Conservation (phyloP, 2,113 vertebrate species). For the Cairina moschata region DNA sequence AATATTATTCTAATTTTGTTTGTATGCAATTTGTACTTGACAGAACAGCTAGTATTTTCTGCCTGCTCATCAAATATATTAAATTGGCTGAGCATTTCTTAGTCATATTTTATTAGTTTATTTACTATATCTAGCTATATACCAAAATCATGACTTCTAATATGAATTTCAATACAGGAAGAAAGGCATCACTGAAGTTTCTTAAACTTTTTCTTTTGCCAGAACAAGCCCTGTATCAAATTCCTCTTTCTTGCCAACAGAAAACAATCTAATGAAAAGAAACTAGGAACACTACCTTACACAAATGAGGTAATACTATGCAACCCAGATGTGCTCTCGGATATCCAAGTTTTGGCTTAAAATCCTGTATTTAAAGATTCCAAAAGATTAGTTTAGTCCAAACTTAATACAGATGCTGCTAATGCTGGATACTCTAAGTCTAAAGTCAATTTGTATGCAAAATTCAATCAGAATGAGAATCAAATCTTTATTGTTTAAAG, state of each 20-base stretch:
- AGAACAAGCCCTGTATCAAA: constrained; percentile 4
- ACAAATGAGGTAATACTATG: constrained; percentile 33
- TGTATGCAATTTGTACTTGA: background rate
- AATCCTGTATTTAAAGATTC: background rate
- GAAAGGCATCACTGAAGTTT: background rate
- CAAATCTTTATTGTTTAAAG: background rate
- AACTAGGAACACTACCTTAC: background rate
- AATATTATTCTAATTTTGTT: background rate
- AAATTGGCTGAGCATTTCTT: background rate
- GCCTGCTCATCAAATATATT: background rate
- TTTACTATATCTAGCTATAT: background rate
- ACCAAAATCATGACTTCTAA: background rate
- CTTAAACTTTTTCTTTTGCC: background rate
- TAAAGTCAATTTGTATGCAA: background rate
- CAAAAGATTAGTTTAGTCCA: constrained; percentile 24
- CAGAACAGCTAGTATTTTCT: background rate
- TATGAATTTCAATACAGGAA: background rate
- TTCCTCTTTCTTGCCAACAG: constrained; percentile 5
- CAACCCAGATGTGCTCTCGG: constrained; percentile 39
- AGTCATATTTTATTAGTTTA: background rate
- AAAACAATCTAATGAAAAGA: constrained; percentile 41
- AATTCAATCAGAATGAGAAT: background rate
- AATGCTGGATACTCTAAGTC: background rate
- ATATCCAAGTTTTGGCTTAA: background rate
- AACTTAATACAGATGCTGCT: constrained; percentile 24